These are phyloP conservation scores for Burhinus bistriatus DNA, from an alignment of 2,113 vertebrate species.

Conservation along the genomic window DNA sequence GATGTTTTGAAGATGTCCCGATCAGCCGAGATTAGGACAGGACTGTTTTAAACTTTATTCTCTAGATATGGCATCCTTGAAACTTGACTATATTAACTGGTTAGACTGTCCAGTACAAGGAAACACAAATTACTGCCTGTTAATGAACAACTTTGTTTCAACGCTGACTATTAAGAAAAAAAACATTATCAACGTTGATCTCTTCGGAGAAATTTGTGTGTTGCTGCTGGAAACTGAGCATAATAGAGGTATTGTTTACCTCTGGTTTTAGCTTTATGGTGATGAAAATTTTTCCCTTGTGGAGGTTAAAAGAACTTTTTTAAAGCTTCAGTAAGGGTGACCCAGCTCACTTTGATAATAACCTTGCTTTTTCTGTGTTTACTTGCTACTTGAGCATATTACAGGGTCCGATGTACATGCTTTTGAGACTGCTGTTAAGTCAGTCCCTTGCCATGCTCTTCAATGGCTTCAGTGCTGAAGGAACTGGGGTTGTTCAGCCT, in stretches of 20 bases:
- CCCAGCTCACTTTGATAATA: neutral
- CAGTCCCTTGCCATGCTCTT: neutral
- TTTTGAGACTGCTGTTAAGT: neutral
- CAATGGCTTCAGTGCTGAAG: too few species aligned
- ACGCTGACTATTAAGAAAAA: neutral
- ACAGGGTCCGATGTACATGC: accelerated
- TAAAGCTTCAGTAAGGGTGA: neutral
- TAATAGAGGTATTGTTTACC: neutral
- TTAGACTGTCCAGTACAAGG: neutral
- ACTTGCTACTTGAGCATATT: neutral
- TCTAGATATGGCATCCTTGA: neutral
- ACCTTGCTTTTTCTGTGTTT: neutral
- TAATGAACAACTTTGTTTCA: neutral
- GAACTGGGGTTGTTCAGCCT: too few species aligned
- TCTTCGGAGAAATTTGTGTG: neutral
- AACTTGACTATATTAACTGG: neutral
- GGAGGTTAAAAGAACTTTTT: neutral
- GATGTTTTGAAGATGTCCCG: slow-evolving; percentile 64
- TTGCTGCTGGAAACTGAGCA: neutral
- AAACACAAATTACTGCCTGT: neutral
- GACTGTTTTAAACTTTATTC: slow-evolving; percentile 32
- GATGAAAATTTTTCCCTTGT: neutral
- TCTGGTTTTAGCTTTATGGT: neutral
- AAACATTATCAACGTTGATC: neutral
- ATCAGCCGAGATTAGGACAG: slow-evolving; percentile 53